phyloP scores from a whole-genome alignment of 2,888 invertebrate species.

The Ochlodes sylvanus region DNA sequence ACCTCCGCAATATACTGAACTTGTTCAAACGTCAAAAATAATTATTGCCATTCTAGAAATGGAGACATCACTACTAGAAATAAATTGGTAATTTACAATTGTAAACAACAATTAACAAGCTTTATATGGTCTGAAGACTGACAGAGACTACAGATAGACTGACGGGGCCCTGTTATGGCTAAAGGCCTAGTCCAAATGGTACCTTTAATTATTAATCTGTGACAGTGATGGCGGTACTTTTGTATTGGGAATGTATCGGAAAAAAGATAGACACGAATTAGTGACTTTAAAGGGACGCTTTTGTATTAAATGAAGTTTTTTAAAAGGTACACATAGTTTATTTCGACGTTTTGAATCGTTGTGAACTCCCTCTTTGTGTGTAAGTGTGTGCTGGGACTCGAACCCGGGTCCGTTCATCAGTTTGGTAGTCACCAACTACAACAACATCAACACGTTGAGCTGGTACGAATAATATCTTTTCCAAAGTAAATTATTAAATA shows the following conservation, averaged over 20 bases:
- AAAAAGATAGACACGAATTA: constrained; percentile 22
- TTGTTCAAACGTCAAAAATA: constrained; percentile 55
- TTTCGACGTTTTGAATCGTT: too few species aligned
- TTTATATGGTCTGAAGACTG: constrained; percentile 61
- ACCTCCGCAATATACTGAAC: neutral
- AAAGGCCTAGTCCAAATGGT: constrained; percentile 48
- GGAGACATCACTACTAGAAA: constrained; percentile 59
- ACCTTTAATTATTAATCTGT: constrained; percentile 37
- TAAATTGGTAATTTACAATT: constrained; percentile 76
- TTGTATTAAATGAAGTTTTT: neutral
- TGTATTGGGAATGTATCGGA: constrained; percentile 21
- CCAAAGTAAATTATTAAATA: too few species aligned
- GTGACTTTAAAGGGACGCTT: neutral
- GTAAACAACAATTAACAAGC: constrained; percentile 72
- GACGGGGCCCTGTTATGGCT: constrained; percentile 52
- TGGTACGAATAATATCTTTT: too few species aligned
- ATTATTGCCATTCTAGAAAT: constrained; percentile 59
- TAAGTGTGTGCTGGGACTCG: too few species aligned
- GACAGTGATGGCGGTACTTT: constrained; percentile 37
- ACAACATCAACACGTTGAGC: too few species aligned
- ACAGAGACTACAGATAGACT: constrained; percentile 70
- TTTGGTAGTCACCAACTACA: too few species aligned
- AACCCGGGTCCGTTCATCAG: too few species aligned
- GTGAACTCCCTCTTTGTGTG: too few species aligned
- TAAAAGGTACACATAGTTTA: too few species aligned